Conservation (phyloP, 2,888 invertebrate species). For the Acronicta alni region DNA sequence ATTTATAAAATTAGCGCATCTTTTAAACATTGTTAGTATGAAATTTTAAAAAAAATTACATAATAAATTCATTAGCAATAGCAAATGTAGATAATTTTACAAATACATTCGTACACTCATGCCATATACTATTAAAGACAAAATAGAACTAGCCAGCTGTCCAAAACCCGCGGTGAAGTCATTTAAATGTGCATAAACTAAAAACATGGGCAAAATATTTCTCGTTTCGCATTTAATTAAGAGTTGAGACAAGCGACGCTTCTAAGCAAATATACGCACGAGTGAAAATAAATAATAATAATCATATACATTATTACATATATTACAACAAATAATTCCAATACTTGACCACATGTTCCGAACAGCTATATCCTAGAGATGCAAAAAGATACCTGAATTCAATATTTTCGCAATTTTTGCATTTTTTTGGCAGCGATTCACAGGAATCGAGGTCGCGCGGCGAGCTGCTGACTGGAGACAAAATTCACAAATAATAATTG, state of each 20-base stretch:
- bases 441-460: conserved; percentile 34
- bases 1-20: no score
- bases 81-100: not conserved
- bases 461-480: conserved; percentile 60
- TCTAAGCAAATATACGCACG: no score
- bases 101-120: not conserved
- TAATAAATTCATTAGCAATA: not conserved
- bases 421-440: conserved; percentile 62
- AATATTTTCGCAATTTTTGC: conserved; percentile 65
- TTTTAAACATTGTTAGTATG: no score
- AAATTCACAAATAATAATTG: conserved; percentile 51
- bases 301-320: not conserved
- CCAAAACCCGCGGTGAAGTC: conserved; percentile 35
- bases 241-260: no score
- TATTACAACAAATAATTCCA: not conserved
- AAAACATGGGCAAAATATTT: conserved; percentile 2
- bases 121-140: conserved; percentile 13
- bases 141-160: conserved; percentile 20
- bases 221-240: conserved; percentile 9
- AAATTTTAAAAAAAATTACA: no score
- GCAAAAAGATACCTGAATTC: conserved; percentile 67
- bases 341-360: conserved; percentile 28
- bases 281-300: not conserved
- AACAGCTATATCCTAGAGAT: conserved; percentile 31
- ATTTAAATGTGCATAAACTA: not conserved